A percentile compares a stretch with the other conserved stretches of the same genome.
phyloP scores from a whole-genome alignment of 2,888 invertebrate species.

The Agyllia agylla region DNA sequence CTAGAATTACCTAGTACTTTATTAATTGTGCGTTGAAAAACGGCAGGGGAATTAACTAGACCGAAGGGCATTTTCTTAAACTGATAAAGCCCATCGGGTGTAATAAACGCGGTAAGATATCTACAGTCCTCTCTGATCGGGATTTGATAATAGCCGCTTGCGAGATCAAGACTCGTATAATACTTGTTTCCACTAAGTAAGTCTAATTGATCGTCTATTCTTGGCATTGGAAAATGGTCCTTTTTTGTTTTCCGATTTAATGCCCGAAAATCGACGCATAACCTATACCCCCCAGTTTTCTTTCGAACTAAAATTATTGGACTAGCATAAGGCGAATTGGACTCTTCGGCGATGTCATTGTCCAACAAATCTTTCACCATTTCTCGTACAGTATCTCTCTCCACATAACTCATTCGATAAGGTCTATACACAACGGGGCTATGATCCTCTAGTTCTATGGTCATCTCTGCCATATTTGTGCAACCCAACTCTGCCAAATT shows the following conservation, averaged over 20 bases:
- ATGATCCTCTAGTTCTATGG: neutral
- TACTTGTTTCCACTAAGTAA: constrained; percentile 31
- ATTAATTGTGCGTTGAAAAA: constrained; percentile 41
- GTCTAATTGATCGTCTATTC: constrained; percentile 46
- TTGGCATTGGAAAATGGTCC: constrained; percentile 40
- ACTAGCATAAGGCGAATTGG: neutral
- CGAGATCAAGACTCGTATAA: constrained; percentile 35
- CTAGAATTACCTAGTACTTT: neutral
- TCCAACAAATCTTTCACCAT: neutral
- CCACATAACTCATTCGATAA: neutral
- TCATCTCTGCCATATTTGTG: neutral
- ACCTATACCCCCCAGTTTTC: neutral
- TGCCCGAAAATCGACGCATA: neutral
- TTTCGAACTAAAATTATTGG: neutral
- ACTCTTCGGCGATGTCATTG: neutral
- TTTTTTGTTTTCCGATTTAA: constrained; percentile 29
- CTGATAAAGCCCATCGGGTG: constrained; percentile 39
- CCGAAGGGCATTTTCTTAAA: constrained; percentile 50
- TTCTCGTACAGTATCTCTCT: neutral
- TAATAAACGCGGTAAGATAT: constrained; percentile 36
- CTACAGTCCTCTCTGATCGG: constrained; percentile 20
- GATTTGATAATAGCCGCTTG: constrained; percentile 46
- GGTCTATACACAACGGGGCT: neutral
- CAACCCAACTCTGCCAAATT: neutral
- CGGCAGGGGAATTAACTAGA: constrained; percentile 35